These are phyloP conservation scores for Physocephala rufipes DNA, from an alignment of 2,888 invertebrate species.

Conservation along the genomic window DNA sequence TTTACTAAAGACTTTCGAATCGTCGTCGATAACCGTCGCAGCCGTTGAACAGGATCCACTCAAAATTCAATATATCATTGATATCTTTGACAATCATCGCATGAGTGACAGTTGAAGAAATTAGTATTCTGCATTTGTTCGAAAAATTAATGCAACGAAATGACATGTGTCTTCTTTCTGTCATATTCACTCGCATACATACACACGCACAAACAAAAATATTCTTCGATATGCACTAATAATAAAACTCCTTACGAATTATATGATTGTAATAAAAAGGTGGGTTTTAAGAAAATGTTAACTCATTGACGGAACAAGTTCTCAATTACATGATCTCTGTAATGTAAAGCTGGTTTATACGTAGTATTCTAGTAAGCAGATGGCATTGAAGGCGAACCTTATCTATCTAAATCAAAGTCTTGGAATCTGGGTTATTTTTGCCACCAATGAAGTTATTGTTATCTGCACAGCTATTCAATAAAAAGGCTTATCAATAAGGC, in stretches of 20 bases:
- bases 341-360: too few species aligned
- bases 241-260: background rate
- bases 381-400: too few species aligned
- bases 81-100: background rate
- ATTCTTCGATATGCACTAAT: background rate
- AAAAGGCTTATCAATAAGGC: too few species aligned
- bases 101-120: constrained; percentile 6
- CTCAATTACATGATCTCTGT: too few species aligned
- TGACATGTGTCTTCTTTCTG: background rate
- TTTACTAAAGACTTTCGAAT: background rate
- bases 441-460: too few species aligned
- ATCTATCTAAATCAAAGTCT: too few species aligned
- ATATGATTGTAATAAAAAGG: background rate
- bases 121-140: constrained; percentile 18
- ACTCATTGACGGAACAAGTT: background rate
- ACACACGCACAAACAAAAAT: background rate
- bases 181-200: background rate
- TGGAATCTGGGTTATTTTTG: too few species aligned
- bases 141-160: constrained; percentile 1
- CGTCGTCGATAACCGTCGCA: background rate
- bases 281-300: background rate
- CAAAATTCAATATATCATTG: background rate
- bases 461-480: too few species aligned
- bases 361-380: too few species aligned
- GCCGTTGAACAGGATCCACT: constrained; percentile 31